Base-by-base conservation (phyloP, 2,113 vertebrate genomes). In the Mixornis gularis region DNA sequence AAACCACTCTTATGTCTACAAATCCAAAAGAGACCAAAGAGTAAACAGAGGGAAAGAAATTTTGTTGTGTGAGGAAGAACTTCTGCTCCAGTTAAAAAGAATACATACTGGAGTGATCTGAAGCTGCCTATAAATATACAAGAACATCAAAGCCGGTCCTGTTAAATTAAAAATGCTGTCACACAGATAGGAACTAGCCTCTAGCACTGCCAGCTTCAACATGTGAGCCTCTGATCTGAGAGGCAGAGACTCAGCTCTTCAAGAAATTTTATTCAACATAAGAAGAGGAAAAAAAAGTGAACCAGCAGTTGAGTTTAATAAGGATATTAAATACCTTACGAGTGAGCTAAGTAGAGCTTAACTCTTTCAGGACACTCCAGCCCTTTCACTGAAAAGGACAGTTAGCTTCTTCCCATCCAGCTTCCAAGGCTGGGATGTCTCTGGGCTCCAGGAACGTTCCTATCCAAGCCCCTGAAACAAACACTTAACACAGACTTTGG, bases 81-180 rank as follows among this genome's bases (percentile, higher is more conserved):
- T 97, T 96, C 89, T 97, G 97, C 95, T 98, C 91, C 89, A 97
- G 91, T 96, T 96, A 87, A 77, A 93, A 96, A 94, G 96, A 95
- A 94, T 83, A 93, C 92, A 96, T 53, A 95, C 92, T 94, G 93
- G 87, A 98, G 95, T 96, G 97, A 97, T 97, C 96, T 98, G 96
- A 97, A 97, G 94, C 97, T 97, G 97, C 96, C 97, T 98, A 98
- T 97, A 98, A 98, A 98, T 98, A 98, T 97, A 97, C 95, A 20
- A 95, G 97, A 97, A 98, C 98, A 98, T 98, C 98, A 98, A 99
- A 98, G 98, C 90, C 63, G 20, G 93, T 97, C 96, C 97, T 98
- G 97, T 97, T 97, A 98, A 98, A 98, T 98, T 98, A 98, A 98
- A 98, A 98, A 98, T 93, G 97, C 97, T 98, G 98, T 98, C 98